phyloP scores from a whole-genome alignment of 1,140 invertebrate genomes.

The Megalonaias nervosa region DNA sequence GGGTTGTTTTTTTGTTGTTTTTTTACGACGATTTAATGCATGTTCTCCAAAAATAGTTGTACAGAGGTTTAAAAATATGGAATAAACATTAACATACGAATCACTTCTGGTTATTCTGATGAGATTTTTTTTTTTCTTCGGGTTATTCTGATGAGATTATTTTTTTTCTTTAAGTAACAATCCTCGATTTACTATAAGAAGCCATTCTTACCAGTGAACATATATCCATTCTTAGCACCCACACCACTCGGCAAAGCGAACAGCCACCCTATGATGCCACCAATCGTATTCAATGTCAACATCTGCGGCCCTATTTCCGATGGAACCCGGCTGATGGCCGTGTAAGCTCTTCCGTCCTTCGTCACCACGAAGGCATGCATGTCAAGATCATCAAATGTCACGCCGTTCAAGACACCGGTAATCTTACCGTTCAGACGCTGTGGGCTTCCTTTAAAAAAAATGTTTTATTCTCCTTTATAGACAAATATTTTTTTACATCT shows the following conservation, averaged over 20 bases:
- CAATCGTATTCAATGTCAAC: constrained; percentile 85
- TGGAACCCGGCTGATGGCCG: constrained; percentile 87
- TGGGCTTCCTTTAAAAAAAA: constrained; percentile 77
- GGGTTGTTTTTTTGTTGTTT: too few relatives aligned
- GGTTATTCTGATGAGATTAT: too few relatives aligned
- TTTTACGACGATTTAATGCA: too few relatives aligned
- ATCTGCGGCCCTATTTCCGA: constrained; percentile 82
- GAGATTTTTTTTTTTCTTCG: too few relatives aligned
- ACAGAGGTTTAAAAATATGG: too few relatives aligned
- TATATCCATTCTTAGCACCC: constrained; percentile 86
- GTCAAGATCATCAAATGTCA: constrained; percentile 82
- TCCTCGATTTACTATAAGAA: not conserved
- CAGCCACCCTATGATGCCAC: constrained; percentile 89
- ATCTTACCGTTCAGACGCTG: constrained; percentile 90
- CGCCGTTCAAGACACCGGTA: constrained; percentile 84
- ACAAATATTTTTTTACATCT: not conserved
- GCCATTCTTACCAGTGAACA: constrained; percentile 78
- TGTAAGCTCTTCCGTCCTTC: constrained; percentile 90
- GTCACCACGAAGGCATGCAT: constrained; percentile 94
- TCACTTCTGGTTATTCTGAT: too few relatives aligned
- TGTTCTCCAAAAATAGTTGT: too few relatives aligned
- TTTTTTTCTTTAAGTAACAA: too few relatives aligned
- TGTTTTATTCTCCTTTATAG: not conserved
- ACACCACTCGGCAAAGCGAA: constrained; percentile 86
- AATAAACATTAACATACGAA: too few relatives aligned